Conservation (phyloP, 2,888 invertebrate genomes). For the Drosophila affinis region DNA sequence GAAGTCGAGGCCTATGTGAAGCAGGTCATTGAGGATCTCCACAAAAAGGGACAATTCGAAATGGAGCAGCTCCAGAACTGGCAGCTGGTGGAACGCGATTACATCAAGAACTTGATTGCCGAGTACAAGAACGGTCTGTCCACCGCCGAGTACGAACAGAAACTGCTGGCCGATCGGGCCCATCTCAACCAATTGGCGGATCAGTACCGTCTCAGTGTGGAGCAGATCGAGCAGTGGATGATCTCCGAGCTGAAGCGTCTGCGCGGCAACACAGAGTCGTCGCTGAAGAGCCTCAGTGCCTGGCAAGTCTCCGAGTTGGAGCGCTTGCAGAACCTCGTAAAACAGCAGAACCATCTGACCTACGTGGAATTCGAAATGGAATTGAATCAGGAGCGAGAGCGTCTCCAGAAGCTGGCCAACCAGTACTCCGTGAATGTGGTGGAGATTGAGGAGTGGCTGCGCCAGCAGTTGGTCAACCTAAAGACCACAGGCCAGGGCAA, state of each 20-base stretch:
- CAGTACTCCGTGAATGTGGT: constrained; percentile 80
- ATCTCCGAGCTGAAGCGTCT: constrained; percentile 78
- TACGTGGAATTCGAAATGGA: constrained; percentile 80
- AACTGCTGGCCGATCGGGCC: constrained; percentile 76
- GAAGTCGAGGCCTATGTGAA: constrained; percentile 80
- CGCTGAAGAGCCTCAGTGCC: constrained; percentile 71
- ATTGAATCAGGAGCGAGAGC: constrained; percentile 74
- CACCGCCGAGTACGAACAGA: constrained; percentile 76
- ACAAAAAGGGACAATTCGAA: constrained; percentile 78
- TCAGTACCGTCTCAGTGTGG: constrained; percentile 78
- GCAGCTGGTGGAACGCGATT: constrained; percentile 81
- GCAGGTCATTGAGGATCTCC: constrained; percentile 79
- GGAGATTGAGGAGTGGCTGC: constrained; percentile 81
- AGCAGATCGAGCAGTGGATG: constrained; percentile 82
- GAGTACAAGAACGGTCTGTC: constrained; percentile 77
- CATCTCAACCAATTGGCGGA: constrained; percentile 80
- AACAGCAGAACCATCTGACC: constrained; percentile 77
- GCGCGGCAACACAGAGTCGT: constrained; percentile 66
- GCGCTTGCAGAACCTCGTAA: constrained; percentile 74
- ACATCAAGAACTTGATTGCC: constrained; percentile 75
- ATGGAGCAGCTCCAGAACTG: constrained; percentile 80
- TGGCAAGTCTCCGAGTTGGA: constrained; percentile 80
- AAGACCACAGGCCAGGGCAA: constrained; percentile 77
- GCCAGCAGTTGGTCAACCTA: constrained; percentile 79
- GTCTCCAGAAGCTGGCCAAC: constrained; percentile 72